Conservation (phyloP, 2,888 invertebrate species). For the Masnerella sp. region DNA sequence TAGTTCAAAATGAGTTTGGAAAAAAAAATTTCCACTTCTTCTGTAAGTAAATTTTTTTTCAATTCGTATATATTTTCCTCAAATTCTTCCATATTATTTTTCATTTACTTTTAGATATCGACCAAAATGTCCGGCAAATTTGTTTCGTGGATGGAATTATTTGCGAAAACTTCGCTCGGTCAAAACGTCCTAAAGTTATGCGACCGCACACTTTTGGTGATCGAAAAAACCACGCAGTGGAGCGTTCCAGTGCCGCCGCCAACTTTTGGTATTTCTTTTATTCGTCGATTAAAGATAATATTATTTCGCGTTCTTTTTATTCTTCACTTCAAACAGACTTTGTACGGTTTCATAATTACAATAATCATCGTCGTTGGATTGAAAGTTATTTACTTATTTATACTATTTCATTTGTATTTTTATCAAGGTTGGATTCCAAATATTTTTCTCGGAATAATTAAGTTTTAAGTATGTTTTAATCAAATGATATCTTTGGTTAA, state of each 20-base stretch:
- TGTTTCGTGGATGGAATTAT: conserved; percentile 61
- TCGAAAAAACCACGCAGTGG: conserved; percentile 81
- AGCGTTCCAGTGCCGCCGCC: conserved; percentile 77
- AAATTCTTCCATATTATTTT: too few species aligned
- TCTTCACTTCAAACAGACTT: too few species aligned
- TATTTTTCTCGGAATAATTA: too few species aligned
- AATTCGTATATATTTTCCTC: background rate
- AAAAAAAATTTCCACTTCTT: too few species aligned
- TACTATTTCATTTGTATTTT: too few species aligned
- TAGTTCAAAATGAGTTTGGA: too few species aligned
- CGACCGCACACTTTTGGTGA: conserved; percentile 79
- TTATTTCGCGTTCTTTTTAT: background rate
- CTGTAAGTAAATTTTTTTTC: background rate
- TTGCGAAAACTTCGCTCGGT: conserved; percentile 73
- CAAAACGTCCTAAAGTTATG: conserved; percentile 78
- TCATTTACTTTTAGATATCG: conserved; percentile 54
- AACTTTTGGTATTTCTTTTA: conserved; percentile 15
- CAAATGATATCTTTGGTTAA: too few species aligned
- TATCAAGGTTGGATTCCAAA: too few species aligned
- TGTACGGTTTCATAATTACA: too few species aligned
- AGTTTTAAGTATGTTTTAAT: too few species aligned
- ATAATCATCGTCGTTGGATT: too few species aligned
- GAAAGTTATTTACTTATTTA: too few species aligned
- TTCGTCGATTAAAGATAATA: background rate
- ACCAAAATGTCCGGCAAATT: conserved; percentile 49